phyloP scores from a whole-genome alignment of 2,113 vertebrate species.

The Pithys albifrons region DNA sequence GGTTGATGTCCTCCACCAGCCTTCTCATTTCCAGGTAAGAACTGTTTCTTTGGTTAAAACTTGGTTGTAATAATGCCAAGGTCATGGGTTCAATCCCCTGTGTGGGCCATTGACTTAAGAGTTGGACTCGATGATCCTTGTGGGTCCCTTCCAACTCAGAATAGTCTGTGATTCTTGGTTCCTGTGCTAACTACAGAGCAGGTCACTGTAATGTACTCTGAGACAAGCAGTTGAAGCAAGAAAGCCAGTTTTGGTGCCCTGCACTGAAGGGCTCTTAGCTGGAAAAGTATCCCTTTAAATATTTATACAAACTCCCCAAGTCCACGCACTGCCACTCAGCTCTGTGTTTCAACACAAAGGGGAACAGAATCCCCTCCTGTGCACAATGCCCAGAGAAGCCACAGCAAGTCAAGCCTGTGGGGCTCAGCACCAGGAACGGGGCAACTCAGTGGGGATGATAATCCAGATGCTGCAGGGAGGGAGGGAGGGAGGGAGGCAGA shows the following conservation, averaged over 20 bases:
- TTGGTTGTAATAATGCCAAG: no score
- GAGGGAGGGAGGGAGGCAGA: not conserved
- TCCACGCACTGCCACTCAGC: not conserved
- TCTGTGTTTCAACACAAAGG: not conserved
- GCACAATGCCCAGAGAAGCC: not conserved
- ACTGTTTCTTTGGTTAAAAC: not conserved
- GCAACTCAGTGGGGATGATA: not conserved
- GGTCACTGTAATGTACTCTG: not conserved
- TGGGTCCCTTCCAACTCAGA: no score
- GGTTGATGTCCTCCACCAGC: rapidly evolving
- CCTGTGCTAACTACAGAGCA: not conserved
- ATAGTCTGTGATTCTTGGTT: no score
- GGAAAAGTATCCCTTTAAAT: not conserved
- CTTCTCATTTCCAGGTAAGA: not conserved
- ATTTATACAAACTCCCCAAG: not conserved
- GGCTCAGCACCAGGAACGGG: not conserved
- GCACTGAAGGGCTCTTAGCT: not conserved
- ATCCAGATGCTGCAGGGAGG: not conserved
- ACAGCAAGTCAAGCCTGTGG: not conserved
- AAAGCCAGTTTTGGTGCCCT: not conserved
- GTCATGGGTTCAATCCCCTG: no score
- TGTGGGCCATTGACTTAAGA: no score
- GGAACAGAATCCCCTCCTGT: not conserved
- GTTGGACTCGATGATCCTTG: no score
- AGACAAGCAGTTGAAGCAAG: not conserved